Base-by-base conservation (phyloP, 2,888 invertebrate genomes). In the Achlya flavicornis region DNA sequence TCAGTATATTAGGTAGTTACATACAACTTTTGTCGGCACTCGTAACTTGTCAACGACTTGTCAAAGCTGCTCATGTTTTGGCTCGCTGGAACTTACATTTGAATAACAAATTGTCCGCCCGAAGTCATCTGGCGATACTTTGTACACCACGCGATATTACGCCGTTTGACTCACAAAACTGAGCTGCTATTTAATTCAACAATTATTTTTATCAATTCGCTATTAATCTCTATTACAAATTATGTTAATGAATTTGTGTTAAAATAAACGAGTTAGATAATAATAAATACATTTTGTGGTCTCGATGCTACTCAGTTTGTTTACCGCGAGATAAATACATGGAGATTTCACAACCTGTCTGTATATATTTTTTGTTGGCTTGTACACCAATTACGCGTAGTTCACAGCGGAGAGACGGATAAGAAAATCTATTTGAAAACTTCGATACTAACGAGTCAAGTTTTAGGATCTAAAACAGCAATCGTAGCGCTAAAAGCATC, bases 401-500 rank as follows among this genome's bases (percentile, higher is more conserved):
- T 76, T 72, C 65, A 62, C 65, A 63, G 69, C 66, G 69, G 73
- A 73, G 71, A 72, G 69, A 77, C 68, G 69, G 85, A 84, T 83
- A 82, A 77, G 81, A 68, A 71, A 76, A 76, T 80, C 86, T 85
- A 85, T 80, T 83, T 77, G 77, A 76, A 74, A 78, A 79, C 75
- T 68, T 72, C 66, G 68, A 71, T 76, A 74, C 71, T 72, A 70
- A 66, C 69, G 75, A 66, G 72, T 72, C 76, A 74, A 66, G 61
- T 69, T 63, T 64, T 73, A 81, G 77, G 78, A 82, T 84, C 79
- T 76, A 78, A 81, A 80, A 77, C 77, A 75, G 84, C 83, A 86
- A 90, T 89, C 89, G 79, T 79, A 77, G 79, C 80, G 88, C 85
- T 92, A 92, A 92, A 90, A 91, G 92, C 92, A 83, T 88, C 80